Evolutionary conservation across 2,113 vertebrate genomes (phyloP).

Genomic region (Callipepla californica): DNA sequence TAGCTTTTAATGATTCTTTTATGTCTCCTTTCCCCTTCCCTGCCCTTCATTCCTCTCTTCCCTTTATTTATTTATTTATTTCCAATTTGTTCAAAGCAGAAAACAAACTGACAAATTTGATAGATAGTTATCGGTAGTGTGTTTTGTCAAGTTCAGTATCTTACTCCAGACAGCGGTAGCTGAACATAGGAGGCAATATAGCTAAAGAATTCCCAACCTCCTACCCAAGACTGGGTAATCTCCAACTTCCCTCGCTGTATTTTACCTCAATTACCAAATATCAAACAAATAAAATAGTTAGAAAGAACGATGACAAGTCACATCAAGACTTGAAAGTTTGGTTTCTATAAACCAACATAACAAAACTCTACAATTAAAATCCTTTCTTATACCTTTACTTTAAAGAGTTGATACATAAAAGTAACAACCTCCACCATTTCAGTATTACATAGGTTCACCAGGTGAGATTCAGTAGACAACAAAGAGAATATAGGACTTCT

Average conservation of each 20-base stretch:
- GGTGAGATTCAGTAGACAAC: neutral
- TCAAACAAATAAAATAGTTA: neutral
- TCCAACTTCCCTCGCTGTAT: neutral
- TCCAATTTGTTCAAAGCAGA: slow-evolving; percentile 1
- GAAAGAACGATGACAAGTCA: neutral
- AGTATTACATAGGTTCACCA: neutral
- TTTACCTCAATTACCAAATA: neutral
- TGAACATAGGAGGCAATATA: slow-evolving; percentile 14
- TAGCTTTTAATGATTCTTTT: neutral
- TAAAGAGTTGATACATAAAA: neutral
- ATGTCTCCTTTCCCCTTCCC: neutral
- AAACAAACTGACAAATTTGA: slow-evolving; percentile 21
- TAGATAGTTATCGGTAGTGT: slow-evolving; percentile 16
- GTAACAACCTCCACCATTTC: neutral
- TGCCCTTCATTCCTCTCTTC: neutral
- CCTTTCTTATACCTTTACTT: neutral
- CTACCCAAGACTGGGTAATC: neutral
- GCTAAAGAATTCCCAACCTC: slow-evolving; percentile 14
- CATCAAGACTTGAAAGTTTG: neutral
- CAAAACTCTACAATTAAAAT: neutral
- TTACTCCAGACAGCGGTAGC: neutral
- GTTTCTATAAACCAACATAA: neutral
- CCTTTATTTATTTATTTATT: neutral
- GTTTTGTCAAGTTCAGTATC: neutral
- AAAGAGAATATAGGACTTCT: neutral